Percentiles rank a stretch among this genome's conserved stretches.
Evolutionary conservation across 2,888 invertebrate genomes (phyloP).

Genomic region (Phaonia tiefii): DNA sequence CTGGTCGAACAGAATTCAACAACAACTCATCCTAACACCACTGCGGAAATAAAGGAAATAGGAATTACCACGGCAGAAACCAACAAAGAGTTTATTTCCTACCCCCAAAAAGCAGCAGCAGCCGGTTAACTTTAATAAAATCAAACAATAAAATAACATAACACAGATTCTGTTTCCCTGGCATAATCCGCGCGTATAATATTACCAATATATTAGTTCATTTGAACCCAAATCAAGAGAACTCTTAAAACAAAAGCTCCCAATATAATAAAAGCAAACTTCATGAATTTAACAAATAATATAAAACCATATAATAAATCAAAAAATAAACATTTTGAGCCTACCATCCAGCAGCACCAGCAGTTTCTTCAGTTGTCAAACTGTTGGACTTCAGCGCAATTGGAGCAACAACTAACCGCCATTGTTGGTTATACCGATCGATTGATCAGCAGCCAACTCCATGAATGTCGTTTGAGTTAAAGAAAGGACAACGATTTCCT

Average conservation of each 20-base stretch:
- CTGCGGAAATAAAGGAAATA: background rate
- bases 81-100: background rate
- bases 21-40: conserved; percentile 2
- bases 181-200: background rate
- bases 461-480: conserved; percentile 58
- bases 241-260: conserved; percentile 32
- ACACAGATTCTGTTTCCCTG: background rate
- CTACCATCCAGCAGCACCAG: conserved; percentile 45
- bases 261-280: conserved; percentile 73
- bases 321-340: conserved; percentile 74
- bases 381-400: conserved; percentile 46
- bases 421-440: conserved; percentile 20
- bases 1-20: conserved; percentile 55
- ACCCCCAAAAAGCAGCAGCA: conserved; percentile 7
- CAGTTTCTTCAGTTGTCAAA: conserved; percentile 45
- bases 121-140: background rate
- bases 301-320: conserved; percentile 73
- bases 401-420: conserved; percentile 41
- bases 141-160: background rate
- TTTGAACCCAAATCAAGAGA: conserved; percentile 42
- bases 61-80: background rate
- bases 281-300: conserved; percentile 78
- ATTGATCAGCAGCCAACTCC: background rate
- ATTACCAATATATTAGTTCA: conserved; percentile 26
- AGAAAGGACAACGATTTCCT: background rate